A percentile compares a stretch with the other conserved stretches of the same genome.
These are phyloP conservation scores for Pseudopodoces humilis DNA, from an alignment of 2,113 vertebrate species.

Conservation along the genomic window DNA sequence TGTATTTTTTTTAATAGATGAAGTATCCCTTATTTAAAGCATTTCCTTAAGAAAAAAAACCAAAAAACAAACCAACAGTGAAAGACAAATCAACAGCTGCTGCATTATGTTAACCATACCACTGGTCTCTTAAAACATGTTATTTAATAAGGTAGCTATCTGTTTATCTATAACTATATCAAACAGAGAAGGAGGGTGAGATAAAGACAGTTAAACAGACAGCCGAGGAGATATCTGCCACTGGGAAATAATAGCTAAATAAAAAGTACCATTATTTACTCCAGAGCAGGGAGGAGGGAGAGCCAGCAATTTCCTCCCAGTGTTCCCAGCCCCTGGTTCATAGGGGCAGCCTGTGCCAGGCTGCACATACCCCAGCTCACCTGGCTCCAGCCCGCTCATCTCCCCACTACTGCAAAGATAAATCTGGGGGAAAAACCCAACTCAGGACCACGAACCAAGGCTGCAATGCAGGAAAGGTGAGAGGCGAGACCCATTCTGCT, in stretches of 20 bases:
- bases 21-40: conserved; percentile 82
- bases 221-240: conserved; percentile 57
- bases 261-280: conserved; percentile 67
- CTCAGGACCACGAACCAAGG: accelerated
- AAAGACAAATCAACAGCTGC: conserved; percentile 75
- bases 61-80: conserved; percentile 4
- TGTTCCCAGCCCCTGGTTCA: not conserved
- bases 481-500: not conserved
- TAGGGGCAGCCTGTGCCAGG: not conserved
- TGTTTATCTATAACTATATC: conserved; percentile 71
- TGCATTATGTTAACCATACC: conserved; percentile 56
- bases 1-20: conserved; percentile 84
- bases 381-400: not conserved
- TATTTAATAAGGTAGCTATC: conserved; percentile 72
- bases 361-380: not conserved
- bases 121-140: conserved; percentile 59
- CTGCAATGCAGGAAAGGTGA: not conserved
- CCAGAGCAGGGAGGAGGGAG: not conserved
- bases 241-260: conserved; percentile 69
- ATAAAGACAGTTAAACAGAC: conserved; percentile 71
- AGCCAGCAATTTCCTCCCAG: not conserved
- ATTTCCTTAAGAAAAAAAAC: conserved; percentile 71
- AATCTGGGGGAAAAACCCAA: not conserved
- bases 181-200: conserved; percentile 51
- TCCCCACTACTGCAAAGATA: accelerated